Base-by-base conservation (phyloP, 2,888 invertebrate genomes). In the Drosophila fulvimacula region DNA sequence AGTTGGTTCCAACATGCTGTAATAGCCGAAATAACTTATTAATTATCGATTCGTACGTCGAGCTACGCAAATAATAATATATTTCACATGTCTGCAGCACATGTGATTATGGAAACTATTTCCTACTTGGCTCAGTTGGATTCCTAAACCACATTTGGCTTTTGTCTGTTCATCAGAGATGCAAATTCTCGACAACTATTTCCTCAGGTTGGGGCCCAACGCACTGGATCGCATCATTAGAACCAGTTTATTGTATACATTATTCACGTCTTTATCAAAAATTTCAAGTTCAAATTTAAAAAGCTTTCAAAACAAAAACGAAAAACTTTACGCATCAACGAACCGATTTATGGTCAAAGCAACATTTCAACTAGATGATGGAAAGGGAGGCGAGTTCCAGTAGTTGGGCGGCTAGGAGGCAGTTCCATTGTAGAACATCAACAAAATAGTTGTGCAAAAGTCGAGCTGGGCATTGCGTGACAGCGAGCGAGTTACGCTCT, bases 201-300 rank as follows among this genome's bases (percentile, higher is more conserved):
- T 57, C 34, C 55, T 27, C 65, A 81, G 56, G 64, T 66, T 4
- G 1, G 46, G 15, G 21, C 15, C 36, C 39, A 56, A 46, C 44
- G 13, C 19, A 30, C 7, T 48, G 51, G 51, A 42, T 27, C 56
- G 46, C 60, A 53, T 60, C 62, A 63, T 52, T 77, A 67, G 62
- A 77, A 41, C 32, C 67, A 73, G 42, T 67, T 67, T 51, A 21
- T 15, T 9, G 5, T 21, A n/a, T 38, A 17, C 1, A 36, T 0
- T 36, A 36, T 21, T 17, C 24, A 36, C 24, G 21, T 11, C 4
- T 38, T 1, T 3, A 38, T 52, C 24, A 21, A 5, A 24, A 63
- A 73, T 85, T 82, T 82, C 82, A 83, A 83, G 82, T 88, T 83
- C 82, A 83, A 81, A 86, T 55, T 55, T 41, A 73, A 79, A 79